These are phyloP conservation scores for Lepetodrilus schrolli DNA, from an alignment of 2,888 invertebrate species.

Conservation along the genomic window DNA sequence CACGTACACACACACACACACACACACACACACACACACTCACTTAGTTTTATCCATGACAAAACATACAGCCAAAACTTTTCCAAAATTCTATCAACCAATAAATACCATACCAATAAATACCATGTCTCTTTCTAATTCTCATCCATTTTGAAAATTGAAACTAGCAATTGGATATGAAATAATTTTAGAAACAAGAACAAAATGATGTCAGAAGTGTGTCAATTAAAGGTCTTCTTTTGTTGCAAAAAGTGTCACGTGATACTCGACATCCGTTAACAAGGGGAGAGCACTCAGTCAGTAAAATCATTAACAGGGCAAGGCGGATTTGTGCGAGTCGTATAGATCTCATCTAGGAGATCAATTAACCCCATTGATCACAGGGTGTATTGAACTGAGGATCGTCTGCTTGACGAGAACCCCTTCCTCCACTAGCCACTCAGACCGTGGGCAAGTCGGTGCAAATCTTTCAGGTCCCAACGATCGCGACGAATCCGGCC, in stretches of 20 bases:
- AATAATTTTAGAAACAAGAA: background rate
- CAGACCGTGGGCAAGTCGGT: background rate
- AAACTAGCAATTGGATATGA: background rate
- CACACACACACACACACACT: no score
- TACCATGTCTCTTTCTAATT: background rate
- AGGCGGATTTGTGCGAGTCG: background rate
- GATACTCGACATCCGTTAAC: constrained; percentile 18
- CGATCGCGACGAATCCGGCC: constrained; percentile 14
- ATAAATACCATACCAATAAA: no score
- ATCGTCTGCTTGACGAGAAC: background rate
- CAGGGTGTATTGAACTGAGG: background rate
- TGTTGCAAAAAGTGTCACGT: constrained; percentile 14
- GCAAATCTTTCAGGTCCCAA: constrained; percentile 24
- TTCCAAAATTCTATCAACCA: no score
- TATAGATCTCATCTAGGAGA: background rate
- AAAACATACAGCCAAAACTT: no score
- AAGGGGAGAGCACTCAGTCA: constrained; percentile 24
- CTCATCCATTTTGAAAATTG: background rate
- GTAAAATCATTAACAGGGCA: background rate
- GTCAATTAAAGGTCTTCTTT: constrained; percentile 14
- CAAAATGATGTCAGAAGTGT: background rate
- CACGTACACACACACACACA: no score
- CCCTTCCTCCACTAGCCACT: constrained; percentile 7
- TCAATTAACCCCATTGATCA: background rate
- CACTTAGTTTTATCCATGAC: no score